Evolutionary conservation across 2,797 vertebrate genomes (phyloP), one percentile per base, ranked within the genome.

Genomic region (Acanthopagrus latus): DNA sequence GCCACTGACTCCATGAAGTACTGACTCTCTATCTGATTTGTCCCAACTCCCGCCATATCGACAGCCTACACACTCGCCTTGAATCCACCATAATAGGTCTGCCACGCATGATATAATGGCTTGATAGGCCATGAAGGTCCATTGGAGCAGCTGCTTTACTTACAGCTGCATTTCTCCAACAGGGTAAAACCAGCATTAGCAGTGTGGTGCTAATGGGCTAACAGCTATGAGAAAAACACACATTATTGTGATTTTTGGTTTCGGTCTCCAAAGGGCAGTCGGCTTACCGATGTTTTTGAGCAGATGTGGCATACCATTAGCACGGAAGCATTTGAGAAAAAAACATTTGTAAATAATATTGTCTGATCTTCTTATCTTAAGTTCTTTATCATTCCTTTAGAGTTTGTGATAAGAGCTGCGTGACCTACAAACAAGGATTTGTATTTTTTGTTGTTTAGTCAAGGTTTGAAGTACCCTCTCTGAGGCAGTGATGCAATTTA

Each of bases 111-210:
- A 59, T 87, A 68, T 81, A 86, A 92, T 74, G 86, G 68, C 68
- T 86, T 83, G 81, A 89, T 84, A 65, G 75, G 29, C 79, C 82
- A 72, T 72, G 68, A 71, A 74, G 60, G 51, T 72, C 64, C 65
- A 18, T 56, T 71, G 74, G 59, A 78, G 33, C 33, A 33, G 33
- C 33, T 33, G 7, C 33, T 33, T 33, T 33, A 33, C 33, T 33
- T 7, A 33, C 33, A 33, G 33, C 33, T 33, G 33, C 33, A 8
- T 33, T 8, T 33, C 14, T 50, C 48, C 8, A 16, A 7, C 82
- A 58, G 65, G 57, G 77, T 86, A 67, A 69, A 76, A 80, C 50
- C 65, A 5, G 57, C 54, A 46, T 75, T 48, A 76, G 66, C 46
- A 38, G 62, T 48, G 3, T 50, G 59, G 52, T 60, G 68, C 81